A percentile compares a stretch with the other conserved stretches of the same genome.
phyloP scores from a whole-genome alignment of 2,113 vertebrate species.

The Ia io region DNA sequence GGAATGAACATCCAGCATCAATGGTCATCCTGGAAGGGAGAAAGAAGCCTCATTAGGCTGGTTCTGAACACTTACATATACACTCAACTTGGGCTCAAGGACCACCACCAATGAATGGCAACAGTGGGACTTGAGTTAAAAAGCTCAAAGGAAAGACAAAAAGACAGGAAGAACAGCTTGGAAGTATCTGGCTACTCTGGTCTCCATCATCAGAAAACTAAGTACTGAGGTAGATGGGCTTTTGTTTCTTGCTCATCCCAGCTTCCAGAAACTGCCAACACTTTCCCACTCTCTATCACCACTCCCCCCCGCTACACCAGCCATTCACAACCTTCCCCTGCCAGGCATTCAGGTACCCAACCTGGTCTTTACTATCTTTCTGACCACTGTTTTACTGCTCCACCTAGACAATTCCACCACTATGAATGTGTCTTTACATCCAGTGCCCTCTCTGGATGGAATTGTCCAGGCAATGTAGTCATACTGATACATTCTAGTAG shows the following conservation, averaged over 20 bases:
- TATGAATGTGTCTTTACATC: background rate
- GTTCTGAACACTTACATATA: background rate
- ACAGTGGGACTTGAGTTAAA: constrained; percentile 16
- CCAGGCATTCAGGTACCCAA: background rate
- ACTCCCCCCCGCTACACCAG: background rate
- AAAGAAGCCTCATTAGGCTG: constrained; percentile 59
- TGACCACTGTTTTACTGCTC: background rate
- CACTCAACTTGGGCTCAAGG: background rate
- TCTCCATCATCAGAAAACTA: constrained; percentile 23
- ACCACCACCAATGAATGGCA: background rate
- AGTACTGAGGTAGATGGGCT: background rate
- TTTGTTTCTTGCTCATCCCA: background rate
- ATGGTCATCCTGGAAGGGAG: constrained; percentile 90
- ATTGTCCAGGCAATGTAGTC: background rate
- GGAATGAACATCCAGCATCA: constrained; percentile 94
- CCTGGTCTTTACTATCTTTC: background rate
- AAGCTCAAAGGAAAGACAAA: constrained; percentile 36
- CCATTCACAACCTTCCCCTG: background rate
- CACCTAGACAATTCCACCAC: background rate
- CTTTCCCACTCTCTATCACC: background rate
- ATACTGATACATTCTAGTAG: background rate
- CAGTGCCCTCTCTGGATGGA: constrained; percentile 4
- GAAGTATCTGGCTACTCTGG: background rate
- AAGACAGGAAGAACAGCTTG: constrained; percentile 11
- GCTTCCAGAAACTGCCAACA: background rate